These are phyloP conservation scores for Trachemys scripta DNA, from an alignment of 2,113 vertebrate genomes.

Conservation along the genomic window DNA sequence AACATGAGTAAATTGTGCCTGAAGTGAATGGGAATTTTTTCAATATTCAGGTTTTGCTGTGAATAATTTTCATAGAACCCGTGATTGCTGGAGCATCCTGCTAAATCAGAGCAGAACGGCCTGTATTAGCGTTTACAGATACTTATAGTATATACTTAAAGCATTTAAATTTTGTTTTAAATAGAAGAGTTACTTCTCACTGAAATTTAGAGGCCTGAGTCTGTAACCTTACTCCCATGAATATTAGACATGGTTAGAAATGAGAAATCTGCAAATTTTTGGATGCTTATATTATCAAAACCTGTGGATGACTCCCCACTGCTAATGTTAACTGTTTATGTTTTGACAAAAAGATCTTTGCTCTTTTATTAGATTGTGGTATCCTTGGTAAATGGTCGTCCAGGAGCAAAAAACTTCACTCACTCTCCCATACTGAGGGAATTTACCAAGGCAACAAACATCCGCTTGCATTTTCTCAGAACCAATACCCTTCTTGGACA, in stretches of 20 bases:
- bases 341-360: constrained; percentile 30
- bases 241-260: not conserved
- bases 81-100: accelerated
- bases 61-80: not conserved
- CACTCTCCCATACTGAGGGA: constrained; percentile 86
- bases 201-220: not conserved
- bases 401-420: constrained; percentile 89
- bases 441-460: constrained; percentile 93
- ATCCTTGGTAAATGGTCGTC: constrained; percentile 90
- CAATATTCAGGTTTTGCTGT: not conserved
- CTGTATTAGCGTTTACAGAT: not conserved
- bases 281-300: not conserved
- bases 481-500: constrained; percentile 94
- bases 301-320: not conserved
- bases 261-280: not conserved
- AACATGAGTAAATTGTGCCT: not conserved
- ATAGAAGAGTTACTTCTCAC: not conserved
- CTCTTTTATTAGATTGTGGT: constrained; percentile 85
- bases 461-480: constrained; percentile 90
- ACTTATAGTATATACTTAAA: not conserved
- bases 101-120: not conserved
- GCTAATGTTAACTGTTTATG: not conserved
- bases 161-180: not conserved
- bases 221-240: not conserved
- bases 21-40: not conserved